phyloP scores from a whole-genome alignment of 2,888 invertebrate species.

The Xanthia togata region DNA sequence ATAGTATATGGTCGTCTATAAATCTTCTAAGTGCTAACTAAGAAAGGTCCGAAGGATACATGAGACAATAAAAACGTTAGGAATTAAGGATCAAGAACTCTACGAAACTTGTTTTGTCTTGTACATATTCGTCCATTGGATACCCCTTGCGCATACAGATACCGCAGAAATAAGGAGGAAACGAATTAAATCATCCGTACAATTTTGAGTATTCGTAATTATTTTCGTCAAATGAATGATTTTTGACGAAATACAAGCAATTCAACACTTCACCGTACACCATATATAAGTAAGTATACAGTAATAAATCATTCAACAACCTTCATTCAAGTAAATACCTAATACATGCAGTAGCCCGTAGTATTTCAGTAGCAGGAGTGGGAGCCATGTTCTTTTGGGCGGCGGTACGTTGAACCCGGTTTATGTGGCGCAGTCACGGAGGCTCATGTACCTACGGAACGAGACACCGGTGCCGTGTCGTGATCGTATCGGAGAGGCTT shows the following conservation, averaged over 20 bases:
- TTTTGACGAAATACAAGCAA: neutral
- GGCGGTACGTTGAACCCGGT: slow-evolving; percentile 41
- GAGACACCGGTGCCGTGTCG: slow-evolving; percentile 50
- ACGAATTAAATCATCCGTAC: neutral
- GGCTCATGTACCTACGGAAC: slow-evolving; percentile 46
- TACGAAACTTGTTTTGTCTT: neutral
- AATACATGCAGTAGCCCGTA: slow-evolving; percentile 1
- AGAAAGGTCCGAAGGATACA: neutral
- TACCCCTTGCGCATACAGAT: neutral
- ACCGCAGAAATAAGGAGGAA: neutral
- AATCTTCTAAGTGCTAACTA: neutral
- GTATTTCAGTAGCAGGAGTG: slow-evolving; percentile 37
- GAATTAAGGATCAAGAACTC: neutral
- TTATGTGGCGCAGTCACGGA: slow-evolving; percentile 60
- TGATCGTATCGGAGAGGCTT: slow-evolving; percentile 51
- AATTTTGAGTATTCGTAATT: neutral
- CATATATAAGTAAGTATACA: neutral
- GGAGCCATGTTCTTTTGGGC: slow-evolving; percentile 49
- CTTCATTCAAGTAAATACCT: neutral
- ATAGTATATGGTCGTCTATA: neutral
- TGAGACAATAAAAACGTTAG: neutral
- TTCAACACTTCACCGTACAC: neutral
- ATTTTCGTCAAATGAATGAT: neutral
- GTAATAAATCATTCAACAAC: neutral
- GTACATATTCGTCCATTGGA: neutral